Base-by-base conservation (phyloP, 1,140 invertebrate species). In the Drosophila biarmipes region DNA sequence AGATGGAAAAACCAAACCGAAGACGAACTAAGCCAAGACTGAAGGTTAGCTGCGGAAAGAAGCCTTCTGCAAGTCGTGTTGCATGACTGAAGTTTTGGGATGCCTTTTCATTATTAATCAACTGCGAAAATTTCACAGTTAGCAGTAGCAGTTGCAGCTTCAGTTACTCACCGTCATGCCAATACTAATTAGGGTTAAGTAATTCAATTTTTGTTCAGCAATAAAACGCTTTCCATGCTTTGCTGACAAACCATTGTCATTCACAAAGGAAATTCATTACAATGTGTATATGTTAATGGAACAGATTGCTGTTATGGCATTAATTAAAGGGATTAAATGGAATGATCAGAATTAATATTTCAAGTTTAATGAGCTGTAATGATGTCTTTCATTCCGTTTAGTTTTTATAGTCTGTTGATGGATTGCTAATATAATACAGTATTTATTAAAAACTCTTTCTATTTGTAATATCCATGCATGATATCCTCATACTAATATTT, bases 101-200 rank as follows among this genome's bases (percentile, higher is more conserved):
- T 38, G 40, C 64, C 68, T 69, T 69, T 69, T 69, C 66, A 69
- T 69, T 69, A 69, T 69, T 69, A 69, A 69, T 69, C 66, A 69
- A 56, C 63, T 67, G 63, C 59, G 63, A 35, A 72, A 52, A 66
- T 42, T 64, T 67, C 59, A 43, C 63, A 67, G 63, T 64, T 56
- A 73, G 15, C 51, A 72, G 62, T 68, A 64, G 42, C 53, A 54
- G 59, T 73, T 64, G 67, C 63, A 78, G 66, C 64, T 46, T 64
- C 67, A 69, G 72, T 78, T 80, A 64, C 63, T 59, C 34, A 64
- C 35, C 64, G 59, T 67, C 63, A 64, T 67, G 63, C 45, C 63
- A 52, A 74, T 81, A 81, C 74, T 86, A 86, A 86, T 87, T 86
- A 80, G 58, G 82, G 81, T 87, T 87, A 87, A 81, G 58, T 85